Evolutionary conservation across 1,140 invertebrate species (phyloP).

Genomic region (Lineus longissimus): DNA sequence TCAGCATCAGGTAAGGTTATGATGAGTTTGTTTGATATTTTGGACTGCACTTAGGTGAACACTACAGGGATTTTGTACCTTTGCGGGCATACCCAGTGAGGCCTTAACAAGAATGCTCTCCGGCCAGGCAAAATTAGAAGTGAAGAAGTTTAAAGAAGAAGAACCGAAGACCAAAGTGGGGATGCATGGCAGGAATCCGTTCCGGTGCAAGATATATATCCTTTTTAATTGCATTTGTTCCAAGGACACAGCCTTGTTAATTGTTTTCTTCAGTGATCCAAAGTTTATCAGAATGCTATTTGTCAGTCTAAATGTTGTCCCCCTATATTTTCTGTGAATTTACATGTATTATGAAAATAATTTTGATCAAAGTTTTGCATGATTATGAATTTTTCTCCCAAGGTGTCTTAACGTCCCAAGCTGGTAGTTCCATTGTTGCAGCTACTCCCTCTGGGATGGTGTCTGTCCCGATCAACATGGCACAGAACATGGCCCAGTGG

Average conservation of each 20-base stretch:
- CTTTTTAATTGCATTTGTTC: slow-evolving; percentile 7
- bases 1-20: neutral
- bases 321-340: too few species aligned
- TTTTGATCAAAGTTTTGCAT: too few species aligned
- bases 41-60: slow-evolving; percentile 9
- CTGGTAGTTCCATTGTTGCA: slow-evolving; percentile 13
- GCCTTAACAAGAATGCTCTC: neutral
- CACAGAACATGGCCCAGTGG: slow-evolving; percentile 17
- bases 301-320: too few species aligned
- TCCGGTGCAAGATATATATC: slow-evolving; percentile 14
- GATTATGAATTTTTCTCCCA: neutral
- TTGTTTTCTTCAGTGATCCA: too few species aligned
- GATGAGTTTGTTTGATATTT: neutral
- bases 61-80: slow-evolving; percentile 11
- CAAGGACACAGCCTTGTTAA: neutral
- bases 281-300: too few species aligned
- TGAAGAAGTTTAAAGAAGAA: too few species aligned
- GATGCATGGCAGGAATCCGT: too few species aligned
- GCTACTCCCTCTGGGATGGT: slow-evolving; percentile 13
- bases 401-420: slow-evolving; percentile 11
- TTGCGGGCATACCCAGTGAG: slow-evolving; percentile 17
- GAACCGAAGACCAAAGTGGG: too few species aligned
- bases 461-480: slow-evolving; percentile 15
- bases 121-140: too few species aligned
- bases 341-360: too few species aligned